phyloP scores from a whole-genome alignment of 2,888 invertebrate species.

The Acanthosoma haemorrhoidale region DNA sequence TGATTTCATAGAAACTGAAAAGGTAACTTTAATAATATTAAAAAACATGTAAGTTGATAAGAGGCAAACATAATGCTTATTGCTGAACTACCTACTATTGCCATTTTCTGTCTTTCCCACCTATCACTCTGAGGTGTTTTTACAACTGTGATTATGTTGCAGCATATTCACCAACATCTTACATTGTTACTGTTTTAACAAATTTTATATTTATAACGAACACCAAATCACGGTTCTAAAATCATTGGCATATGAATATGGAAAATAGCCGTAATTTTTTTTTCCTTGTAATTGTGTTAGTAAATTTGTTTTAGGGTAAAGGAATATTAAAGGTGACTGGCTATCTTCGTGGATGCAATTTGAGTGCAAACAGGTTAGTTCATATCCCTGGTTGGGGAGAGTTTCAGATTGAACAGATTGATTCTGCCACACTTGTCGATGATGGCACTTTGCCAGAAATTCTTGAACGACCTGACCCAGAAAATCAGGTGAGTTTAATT shows the following conservation, averaged over 20 bases:
- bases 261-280: neutral
- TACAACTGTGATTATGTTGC: no score
- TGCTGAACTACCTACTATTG: no score
- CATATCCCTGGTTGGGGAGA: slow-evolving; percentile 91
- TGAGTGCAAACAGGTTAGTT: slow-evolving; percentile 82
- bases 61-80: no score
- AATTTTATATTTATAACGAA: no score
- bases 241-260: no score
- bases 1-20: slow-evolving; percentile 55
- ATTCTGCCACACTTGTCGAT: slow-evolving; percentile 59
- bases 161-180: no score
- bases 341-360: slow-evolving; percentile 72
- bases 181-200: no score
- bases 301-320: slow-evolving; percentile 41
- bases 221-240: no score
- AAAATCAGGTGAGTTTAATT: slow-evolving; percentile 52
- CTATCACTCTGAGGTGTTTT: no score
- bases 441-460: slow-evolving; percentile 46
- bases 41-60: no score
- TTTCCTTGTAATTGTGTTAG: neutral
- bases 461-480: slow-evolving; percentile 58
- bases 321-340: slow-evolving; percentile 79
- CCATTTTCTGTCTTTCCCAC: no score
- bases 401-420: slow-evolving; percentile 82
- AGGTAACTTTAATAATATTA: slow-evolving; percentile 43